A percentile compares a stretch with the other conserved stretches of the same genome.
Conservation (phyloP, 1,140 invertebrate species). For the Rhizoglyphus robini region DNA sequence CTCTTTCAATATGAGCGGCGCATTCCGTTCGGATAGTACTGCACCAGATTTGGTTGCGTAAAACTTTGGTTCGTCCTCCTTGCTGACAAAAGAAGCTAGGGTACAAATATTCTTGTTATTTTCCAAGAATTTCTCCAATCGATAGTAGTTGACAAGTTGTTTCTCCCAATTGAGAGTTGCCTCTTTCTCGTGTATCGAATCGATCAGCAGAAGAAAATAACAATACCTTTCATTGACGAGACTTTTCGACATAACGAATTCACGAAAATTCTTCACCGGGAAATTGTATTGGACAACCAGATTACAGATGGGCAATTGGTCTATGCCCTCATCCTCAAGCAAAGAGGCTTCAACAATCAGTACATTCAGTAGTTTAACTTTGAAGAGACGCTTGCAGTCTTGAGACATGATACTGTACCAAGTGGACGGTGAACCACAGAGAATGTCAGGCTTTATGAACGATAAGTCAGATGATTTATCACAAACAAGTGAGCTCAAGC, state of each 20-base stretch:
- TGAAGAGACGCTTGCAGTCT: constrained; percentile 46
- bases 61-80: background rate
- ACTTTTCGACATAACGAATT: constrained; percentile 58
- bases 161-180: background rate
- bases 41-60: background rate
- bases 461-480: constrained; percentile 12
- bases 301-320: background rate
- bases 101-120: background rate
- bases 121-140: background rate
- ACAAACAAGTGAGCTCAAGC: constrained; percentile 46
- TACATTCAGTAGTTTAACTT: constrained; percentile 82
- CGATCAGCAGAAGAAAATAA: constrained; percentile 41
- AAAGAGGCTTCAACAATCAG: constrained; percentile 68
- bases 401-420: background rate
- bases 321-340: constrained; percentile 54
- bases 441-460: constrained; percentile 22
- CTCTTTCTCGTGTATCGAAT: background rate
- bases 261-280: constrained; percentile 49
- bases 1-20: background rate
- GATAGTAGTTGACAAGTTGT: background rate
- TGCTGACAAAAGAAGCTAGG: no score
- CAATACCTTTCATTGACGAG: constrained; percentile 52
- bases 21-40: background rate
- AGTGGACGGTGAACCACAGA: background rate
- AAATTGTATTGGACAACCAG: constrained; percentile 50